A percentile compares a stretch with the other conserved stretches of the same genome.
Conservation (phyloP, 2,888 invertebrate species). For the Limnephilus lunatus region DNA sequence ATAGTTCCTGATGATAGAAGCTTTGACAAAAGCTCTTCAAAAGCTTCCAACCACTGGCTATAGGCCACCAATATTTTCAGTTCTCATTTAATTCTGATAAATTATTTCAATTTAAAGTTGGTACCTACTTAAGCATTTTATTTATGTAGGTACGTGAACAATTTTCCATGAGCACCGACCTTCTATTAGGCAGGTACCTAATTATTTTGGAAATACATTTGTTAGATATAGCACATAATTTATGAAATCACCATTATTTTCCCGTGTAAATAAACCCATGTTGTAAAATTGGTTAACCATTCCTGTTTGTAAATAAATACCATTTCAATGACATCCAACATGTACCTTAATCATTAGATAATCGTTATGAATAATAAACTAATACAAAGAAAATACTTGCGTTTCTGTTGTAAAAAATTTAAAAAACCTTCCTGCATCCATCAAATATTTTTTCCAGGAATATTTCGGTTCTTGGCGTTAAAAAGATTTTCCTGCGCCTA, state of each 20-base stretch:
- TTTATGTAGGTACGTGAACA: too few species aligned
- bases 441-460: too few species aligned
- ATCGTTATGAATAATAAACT: neutral
- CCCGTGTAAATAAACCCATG: neutral
- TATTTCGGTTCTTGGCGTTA: too few species aligned
- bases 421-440: neutral
- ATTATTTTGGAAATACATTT: neutral
- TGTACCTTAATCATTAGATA: neutral
- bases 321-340: neutral
- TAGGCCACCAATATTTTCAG: too few species aligned
- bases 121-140: too few species aligned
- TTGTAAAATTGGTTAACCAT: neutral
- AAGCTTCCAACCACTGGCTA: too few species aligned
- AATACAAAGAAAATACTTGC: neutral
- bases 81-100: too few species aligned
- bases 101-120: too few species aligned
- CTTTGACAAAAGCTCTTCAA: too few species aligned
- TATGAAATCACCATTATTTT: neutral
- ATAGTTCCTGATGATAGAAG: too few species aligned
- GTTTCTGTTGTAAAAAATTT: neutral
- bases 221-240: neutral
- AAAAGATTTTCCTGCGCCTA: too few species aligned
- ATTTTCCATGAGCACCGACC: neutral
- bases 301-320: neutral
- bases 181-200: neutral